phyloP scores from a whole-genome alignment of 2,113 vertebrate species.

The Synchiropus splendidus region DNA sequence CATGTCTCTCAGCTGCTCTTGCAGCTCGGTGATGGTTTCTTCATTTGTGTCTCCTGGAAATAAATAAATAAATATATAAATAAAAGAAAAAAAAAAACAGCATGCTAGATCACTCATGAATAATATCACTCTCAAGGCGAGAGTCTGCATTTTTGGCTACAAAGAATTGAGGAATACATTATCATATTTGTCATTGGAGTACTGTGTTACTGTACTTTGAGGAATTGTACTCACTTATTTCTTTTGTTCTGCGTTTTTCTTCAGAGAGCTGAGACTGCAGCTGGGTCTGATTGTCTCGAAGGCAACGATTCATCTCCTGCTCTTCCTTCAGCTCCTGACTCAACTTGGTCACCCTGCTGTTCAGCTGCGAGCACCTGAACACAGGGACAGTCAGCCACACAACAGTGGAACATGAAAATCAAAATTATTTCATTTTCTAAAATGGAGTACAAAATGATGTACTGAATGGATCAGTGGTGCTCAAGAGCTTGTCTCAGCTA shows the following conservation, averaged over 20 bases:
- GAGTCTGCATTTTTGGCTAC: neutral
- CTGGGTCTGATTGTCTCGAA: slow-evolving; percentile 83
- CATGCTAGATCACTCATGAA: neutral
- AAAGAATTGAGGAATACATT: neutral
- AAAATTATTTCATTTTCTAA: no score
- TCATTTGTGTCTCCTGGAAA: slow-evolving; percentile 73
- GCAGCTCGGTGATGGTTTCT: slow-evolving; percentile 76
- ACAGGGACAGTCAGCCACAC: neutral
- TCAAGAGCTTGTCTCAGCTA: no score
- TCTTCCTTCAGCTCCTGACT: slow-evolving; percentile 89
- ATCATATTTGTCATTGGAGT: neutral
- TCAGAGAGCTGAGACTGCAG: slow-evolving; percentile 84
- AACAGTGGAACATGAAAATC: neutral
- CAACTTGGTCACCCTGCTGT: slow-evolving; percentile 73
- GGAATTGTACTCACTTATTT: slow-evolving; percentile 52
- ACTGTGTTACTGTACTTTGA: neutral
- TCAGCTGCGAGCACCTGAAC: slow-evolving; percentile 81
- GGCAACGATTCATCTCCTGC: slow-evolving; percentile 93
- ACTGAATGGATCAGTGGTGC: no score
- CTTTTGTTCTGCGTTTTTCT: slow-evolving; percentile 75
- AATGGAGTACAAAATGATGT: no score
- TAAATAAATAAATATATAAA: neutral
- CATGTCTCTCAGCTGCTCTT: slow-evolving; percentile 92
- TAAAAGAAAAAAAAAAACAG: neutral
- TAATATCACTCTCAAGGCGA: no score